Percentiles rank a stretch among this genome's conserved stretches.
Conservation (phyloP, 1,140 invertebrate genomes). For the Drosophila orosa region DNA sequence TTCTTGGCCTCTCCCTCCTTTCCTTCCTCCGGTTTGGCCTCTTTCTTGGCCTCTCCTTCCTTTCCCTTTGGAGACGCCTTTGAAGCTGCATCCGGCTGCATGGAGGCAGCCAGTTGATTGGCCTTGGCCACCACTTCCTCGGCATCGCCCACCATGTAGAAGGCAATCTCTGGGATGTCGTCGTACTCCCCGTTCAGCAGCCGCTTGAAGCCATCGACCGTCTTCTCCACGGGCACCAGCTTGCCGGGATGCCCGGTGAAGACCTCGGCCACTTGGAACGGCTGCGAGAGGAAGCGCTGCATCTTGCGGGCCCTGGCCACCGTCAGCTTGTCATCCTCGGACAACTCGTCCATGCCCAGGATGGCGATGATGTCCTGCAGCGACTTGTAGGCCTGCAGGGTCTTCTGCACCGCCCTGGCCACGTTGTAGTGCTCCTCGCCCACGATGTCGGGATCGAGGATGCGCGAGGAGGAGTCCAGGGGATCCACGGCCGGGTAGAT, state of each 20-base stretch:
- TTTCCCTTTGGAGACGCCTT: slow-evolving; percentile 9
- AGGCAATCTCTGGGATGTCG: slow-evolving; percentile 93
- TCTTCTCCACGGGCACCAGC: slow-evolving; percentile 87
- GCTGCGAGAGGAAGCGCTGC: slow-evolving; percentile 92
- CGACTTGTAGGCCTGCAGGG: slow-evolving; percentile 91
- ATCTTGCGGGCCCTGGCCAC: slow-evolving; percentile 93
- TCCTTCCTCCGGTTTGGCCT: not conserved
- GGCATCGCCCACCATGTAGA: slow-evolving; percentile 94
- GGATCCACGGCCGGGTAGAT: slow-evolving; percentile 95
- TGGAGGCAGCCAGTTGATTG: slow-evolving; percentile 86
- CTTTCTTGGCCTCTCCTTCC: not conserved
- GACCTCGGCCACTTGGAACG: slow-evolving; percentile 91
- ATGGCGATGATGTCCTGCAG: slow-evolving; percentile 94
- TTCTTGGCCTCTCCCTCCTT: slow-evolving; percentile 13
- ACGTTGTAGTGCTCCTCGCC: slow-evolving; percentile 91
- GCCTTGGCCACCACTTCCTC: slow-evolving; percentile 92
- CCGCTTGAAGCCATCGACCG: slow-evolving; percentile 85
- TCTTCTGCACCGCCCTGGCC: slow-evolving; percentile 92
- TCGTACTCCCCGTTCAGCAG: slow-evolving; percentile 90
- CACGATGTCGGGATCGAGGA: slow-evolving; percentile 92
- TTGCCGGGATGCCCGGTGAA: slow-evolving; percentile 89
- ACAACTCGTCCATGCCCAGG: slow-evolving; percentile 94
- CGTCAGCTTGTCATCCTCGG: slow-evolving; percentile 93
- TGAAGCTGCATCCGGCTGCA: slow-evolving; percentile 24
- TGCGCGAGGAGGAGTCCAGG: slow-evolving; percentile 92